A percentile compares a stretch with the other conserved stretches of the same genome.
These are phyloP conservation scores for Hapalemur alaotrensis DNA, from an alignment of 2,797 vertebrate species.

Conservation along the genomic window DNA sequence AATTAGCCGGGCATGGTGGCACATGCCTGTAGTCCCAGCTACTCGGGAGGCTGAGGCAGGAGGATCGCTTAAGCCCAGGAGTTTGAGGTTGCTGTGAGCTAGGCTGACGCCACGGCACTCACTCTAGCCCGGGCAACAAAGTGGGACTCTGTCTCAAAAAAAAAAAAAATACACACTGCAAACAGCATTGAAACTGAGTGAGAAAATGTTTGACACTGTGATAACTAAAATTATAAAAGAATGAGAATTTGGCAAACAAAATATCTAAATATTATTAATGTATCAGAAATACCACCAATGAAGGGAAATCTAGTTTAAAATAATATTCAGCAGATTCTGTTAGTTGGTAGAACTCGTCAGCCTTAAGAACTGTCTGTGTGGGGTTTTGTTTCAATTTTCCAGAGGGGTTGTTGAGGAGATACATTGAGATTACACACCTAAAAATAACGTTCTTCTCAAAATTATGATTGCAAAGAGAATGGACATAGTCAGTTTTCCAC, in stretches of 20 bases:
- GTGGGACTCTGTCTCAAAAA: no score
- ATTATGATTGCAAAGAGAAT: neutral
- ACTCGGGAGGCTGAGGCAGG: no score
- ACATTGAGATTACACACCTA: neutral
- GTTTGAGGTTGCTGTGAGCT: no score
- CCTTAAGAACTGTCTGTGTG: neutral
- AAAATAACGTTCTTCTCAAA: neutral
- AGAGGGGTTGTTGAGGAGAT: conserved; percentile 20
- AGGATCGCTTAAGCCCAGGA: no score
- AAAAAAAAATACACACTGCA: neutral
- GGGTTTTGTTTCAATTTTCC: conserved; percentile 20
- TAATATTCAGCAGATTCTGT: neutral
- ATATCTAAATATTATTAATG: neutral
- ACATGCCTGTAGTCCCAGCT: no score
- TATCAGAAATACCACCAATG: conserved; percentile 17
- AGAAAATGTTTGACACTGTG: neutral
- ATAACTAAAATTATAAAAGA: conserved; percentile 49
- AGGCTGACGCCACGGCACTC: no score
- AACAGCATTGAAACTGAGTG: conserved; percentile 15
- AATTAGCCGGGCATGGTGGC: no score
- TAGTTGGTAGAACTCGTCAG: neutral
- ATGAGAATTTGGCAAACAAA: conserved; percentile 39
- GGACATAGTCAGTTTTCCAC: neutral
- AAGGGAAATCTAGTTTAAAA: neutral
- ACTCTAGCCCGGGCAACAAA: no score